Conservation (phyloP, 1,140 invertebrate species). For the Drosophila orosa region DNA sequence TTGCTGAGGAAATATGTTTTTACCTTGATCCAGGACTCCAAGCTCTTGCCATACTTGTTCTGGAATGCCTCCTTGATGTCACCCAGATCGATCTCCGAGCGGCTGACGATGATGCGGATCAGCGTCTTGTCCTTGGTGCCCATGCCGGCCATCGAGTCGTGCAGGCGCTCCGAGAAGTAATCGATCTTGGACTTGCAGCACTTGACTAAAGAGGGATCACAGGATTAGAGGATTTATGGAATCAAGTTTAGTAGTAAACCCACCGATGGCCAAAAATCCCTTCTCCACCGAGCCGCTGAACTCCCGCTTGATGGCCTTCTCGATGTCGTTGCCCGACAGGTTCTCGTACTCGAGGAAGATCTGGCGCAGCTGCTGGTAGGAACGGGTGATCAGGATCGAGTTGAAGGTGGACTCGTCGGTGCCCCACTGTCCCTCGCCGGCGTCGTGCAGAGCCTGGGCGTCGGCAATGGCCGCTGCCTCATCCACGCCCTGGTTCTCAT, state of each 20-base stretch:
- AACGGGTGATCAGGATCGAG: conserved; percentile 91
- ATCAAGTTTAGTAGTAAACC: conserved; percentile 53
- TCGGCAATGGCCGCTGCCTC: conserved; percentile 88
- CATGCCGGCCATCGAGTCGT: conserved; percentile 94
- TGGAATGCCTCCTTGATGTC: conserved; percentile 96
- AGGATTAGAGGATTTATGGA: neutral
- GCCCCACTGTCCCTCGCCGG: conserved; percentile 93
- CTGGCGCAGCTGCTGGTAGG: conserved; percentile 92
- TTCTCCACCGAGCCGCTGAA: conserved; percentile 94
- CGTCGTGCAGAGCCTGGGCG: conserved; percentile 89
- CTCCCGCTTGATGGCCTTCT: conserved; percentile 94
- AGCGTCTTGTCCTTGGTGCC: conserved; percentile 95
- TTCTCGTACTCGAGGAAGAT: conserved; percentile 93
- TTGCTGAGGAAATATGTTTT: conserved; percentile 84
- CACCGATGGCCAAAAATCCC: conserved; percentile 94
- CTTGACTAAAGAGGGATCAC: conserved; percentile 87
- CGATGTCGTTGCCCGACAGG: conserved; percentile 91
- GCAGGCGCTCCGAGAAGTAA: conserved; percentile 96
- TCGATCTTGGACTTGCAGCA: conserved; percentile 95
- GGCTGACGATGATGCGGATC: conserved; percentile 94
- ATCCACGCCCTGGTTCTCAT: conserved; percentile 91
- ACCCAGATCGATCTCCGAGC: conserved; percentile 96
- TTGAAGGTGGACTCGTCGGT: conserved; percentile 95
- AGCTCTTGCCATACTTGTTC: conserved; percentile 92
- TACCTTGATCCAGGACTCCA: conserved; percentile 93